These are phyloP conservation scores for Syrphus vitripennis DNA, from an alignment of 2,888 invertebrate genomes.

Conservation along the genomic window DNA sequence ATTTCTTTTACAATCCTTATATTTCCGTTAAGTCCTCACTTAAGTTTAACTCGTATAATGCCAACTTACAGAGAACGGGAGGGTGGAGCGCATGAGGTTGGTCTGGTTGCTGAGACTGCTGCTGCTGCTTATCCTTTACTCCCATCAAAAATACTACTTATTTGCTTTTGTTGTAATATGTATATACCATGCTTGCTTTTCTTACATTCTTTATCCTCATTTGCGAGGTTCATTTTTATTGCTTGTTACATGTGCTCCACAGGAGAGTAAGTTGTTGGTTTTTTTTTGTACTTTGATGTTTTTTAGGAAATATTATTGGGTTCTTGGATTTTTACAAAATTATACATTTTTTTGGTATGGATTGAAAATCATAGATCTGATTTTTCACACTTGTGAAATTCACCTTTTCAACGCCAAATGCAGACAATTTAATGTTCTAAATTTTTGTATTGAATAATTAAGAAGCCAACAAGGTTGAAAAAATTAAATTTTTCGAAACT, in stretches of 20 bases:
- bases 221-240: slow-evolving; percentile 62
- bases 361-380: too few relatives aligned
- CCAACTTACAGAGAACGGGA: not conserved
- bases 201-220: slow-evolving; percentile 24
- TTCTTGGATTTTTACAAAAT: too few relatives aligned
- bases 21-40: slow-evolving; percentile 22
- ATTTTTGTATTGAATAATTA: too few relatives aligned
- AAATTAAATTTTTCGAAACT: too few relatives aligned
- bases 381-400: too few relatives aligned
- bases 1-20: not conserved
- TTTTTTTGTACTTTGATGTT: not conserved
- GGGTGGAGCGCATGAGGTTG: not conserved
- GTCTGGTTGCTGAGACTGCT: too few relatives aligned
- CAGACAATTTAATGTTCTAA: too few relatives aligned
- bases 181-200: not conserved
- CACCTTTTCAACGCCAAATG: too few relatives aligned
- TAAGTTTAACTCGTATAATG: slow-evolving; percentile 29
- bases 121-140: slow-evolving; percentile 26
- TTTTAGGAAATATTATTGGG: not conserved
- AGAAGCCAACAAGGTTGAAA: too few relatives aligned
- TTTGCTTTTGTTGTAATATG: not conserved
- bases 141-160: slow-evolving; percentile 8
- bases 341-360: too few relatives aligned
- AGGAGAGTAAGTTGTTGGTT: not conserved
- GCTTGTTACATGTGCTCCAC: slow-evolving; percentile 48